phyloP scores from a whole-genome alignment of 1,140 invertebrate genomes.

The Brachionus manjavacas region DNA sequence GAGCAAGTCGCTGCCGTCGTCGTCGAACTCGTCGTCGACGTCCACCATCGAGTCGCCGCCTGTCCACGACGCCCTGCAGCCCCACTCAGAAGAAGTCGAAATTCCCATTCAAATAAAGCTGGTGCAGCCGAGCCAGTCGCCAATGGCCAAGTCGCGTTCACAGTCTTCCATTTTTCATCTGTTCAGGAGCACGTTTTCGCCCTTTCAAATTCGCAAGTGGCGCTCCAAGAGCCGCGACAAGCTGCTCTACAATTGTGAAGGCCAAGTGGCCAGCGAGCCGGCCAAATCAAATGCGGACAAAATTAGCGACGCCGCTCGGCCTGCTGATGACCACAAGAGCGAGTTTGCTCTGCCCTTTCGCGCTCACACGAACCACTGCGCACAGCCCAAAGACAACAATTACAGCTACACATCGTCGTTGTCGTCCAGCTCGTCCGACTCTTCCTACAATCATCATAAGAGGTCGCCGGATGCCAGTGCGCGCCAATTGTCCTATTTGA shows the following conservation, averaged over 20 bases:
- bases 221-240: conserved; percentile 35
- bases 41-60: background rate
- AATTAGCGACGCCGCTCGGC: too few relatives aligned
- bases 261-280: too few relatives aligned
- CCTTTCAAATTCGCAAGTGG: conserved; percentile 22
- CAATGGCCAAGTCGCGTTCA: conserved; percentile 13
- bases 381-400: background rate
- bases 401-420: conserved; percentile 14
- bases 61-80: background rate
- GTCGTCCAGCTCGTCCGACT: background rate
- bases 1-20: conserved; percentile 28
- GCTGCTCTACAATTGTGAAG: background rate
- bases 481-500: conserved; percentile 36
- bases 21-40: background rate
- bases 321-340: too few relatives aligned
- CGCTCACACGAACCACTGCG: too few relatives aligned
- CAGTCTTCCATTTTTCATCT: conserved; percentile 37
- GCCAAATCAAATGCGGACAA: background rate
- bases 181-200: conserved; percentile 22
- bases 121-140: too few relatives aligned
- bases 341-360: too few relatives aligned
- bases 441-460: background rate
- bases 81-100: background rate
- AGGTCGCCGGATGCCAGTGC: background rate
- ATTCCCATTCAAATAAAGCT: conserved; percentile 26